These are phyloP conservation scores for Aromia moschata DNA, from an alignment of 2,888 invertebrate species.

Conservation along the genomic window DNA sequence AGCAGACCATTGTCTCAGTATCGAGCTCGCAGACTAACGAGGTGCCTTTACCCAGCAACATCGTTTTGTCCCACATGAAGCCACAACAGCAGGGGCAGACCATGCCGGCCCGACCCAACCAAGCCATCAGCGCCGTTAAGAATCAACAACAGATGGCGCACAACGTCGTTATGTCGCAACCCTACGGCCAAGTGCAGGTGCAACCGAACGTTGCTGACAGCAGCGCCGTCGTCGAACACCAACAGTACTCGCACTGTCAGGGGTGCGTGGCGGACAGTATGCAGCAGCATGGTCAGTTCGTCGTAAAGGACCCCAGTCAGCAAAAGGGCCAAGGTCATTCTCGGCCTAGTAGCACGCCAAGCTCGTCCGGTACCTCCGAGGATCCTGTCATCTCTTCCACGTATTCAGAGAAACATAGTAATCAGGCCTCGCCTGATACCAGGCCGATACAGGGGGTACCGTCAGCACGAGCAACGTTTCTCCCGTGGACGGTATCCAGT, in stretches of 20 bases:
- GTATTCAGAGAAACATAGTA: constrained; percentile 67
- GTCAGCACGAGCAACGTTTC: constrained; percentile 86
- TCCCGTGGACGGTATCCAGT: constrained; percentile 71
- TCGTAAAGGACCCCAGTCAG: constrained; percentile 27
- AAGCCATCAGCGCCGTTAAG: constrained; percentile 49
- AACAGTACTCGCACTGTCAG: constrained; percentile 65
- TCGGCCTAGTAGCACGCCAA: constrained; percentile 67
- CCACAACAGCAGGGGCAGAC: constrained; percentile 42
- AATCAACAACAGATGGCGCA: constrained; percentile 46
- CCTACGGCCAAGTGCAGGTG: constrained; percentile 39
- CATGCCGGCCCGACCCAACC: constrained; percentile 48
- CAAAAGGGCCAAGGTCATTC: constrained; percentile 44
- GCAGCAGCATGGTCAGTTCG: constrained; percentile 56
- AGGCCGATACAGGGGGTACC: constrained; percentile 86
- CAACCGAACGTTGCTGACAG: constrained; percentile 53
- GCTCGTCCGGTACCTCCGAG: constrained; percentile 67
- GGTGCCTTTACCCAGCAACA: constrained; percentile 62
- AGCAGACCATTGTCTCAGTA: constrained; percentile 48
- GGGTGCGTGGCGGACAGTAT: constrained; percentile 66
- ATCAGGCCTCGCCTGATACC: constrained; percentile 68
- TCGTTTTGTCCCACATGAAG: constrained; percentile 53
- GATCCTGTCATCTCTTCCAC: constrained; percentile 78
- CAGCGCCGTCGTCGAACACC: constrained; percentile 46
- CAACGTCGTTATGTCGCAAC: constrained; percentile 41
- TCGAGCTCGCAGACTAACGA: constrained; percentile 56